Evolutionary conservation across 2,113 vertebrate species (phyloP).

Genomic region (Lonchura striata): DNA sequence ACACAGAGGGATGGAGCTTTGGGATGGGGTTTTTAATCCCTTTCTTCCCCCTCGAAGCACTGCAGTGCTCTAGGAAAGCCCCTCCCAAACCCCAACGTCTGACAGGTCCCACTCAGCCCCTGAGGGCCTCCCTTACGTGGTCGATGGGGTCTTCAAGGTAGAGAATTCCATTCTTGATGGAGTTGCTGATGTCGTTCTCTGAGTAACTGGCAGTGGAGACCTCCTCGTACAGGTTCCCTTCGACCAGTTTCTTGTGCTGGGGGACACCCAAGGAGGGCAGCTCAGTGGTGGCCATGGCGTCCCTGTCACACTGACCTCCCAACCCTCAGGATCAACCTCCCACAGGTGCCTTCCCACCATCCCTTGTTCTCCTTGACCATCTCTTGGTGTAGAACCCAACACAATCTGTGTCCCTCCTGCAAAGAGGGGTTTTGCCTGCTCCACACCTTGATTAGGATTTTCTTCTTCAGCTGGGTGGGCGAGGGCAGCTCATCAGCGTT

Average conservation of each 20-base stretch:
- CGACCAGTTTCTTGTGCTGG: conserved; percentile 88
- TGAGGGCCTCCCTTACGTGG: conserved; percentile 70
- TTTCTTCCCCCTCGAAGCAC: fast-evolving
- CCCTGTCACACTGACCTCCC: not conserved
- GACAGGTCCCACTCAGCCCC: not conserved
- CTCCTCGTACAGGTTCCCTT: conserved; percentile 85
- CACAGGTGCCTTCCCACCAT: not conserved
- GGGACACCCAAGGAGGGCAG: not conserved
- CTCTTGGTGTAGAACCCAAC: not conserved
- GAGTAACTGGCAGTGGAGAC: conserved; percentile 84
- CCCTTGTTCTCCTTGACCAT: not conserved
- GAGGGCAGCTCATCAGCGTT: conserved; percentile 83
- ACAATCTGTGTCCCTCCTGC: not conserved
- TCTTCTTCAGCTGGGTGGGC: conserved; percentile 82
- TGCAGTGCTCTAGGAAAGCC: not conserved
- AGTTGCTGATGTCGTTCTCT: conserved; percentile 88
- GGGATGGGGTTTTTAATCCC: not conserved
- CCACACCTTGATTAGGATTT: conserved; percentile 86
- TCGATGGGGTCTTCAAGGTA: conserved; percentile 87
- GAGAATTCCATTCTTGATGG: conserved; percentile 86
- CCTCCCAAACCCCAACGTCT: not conserved
- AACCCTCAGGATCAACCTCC: not conserved
- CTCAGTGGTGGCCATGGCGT: not conserved
- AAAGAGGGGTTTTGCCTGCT: not conserved
- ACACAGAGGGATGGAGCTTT: not conserved